These are phyloP conservation scores for Peromyscus eremicus DNA, from an alignment of 2,797 vertebrate genomes.

Conservation along the genomic window DNA sequence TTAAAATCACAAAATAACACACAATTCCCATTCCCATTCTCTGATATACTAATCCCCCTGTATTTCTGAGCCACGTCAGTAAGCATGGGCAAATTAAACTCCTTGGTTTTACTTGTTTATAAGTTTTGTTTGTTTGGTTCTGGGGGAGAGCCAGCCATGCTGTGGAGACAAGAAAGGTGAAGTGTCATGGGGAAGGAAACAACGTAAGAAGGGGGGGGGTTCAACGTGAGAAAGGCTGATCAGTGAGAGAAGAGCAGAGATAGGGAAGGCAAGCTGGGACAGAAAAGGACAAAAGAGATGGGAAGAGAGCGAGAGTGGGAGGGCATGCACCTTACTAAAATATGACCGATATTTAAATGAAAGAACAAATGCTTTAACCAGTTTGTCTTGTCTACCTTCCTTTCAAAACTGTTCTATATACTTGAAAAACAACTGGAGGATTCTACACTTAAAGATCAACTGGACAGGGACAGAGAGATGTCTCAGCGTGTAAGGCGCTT, in stretches of 20 bases:
- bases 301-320: not conserved
- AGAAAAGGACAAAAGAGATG: not conserved
- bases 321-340: not conserved
- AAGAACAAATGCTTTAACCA: slow-evolving; percentile 10
- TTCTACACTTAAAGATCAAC: not conserved
- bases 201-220: too few relatives aligned
- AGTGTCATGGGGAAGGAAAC: too few relatives aligned
- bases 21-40: not conserved
- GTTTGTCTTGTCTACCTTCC: not conserved
- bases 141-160: not conserved
- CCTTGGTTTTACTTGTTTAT: not conserved
- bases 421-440: not conserved
- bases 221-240: not conserved
- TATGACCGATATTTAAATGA: not conserved
- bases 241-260: rapidly evolving
- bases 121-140: not conserved
- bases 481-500: not conserved
- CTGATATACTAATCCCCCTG: not conserved
- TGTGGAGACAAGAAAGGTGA: not conserved
- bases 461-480: not conserved
- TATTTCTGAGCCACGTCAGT: not conserved
- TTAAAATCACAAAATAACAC: slow-evolving; percentile 1
- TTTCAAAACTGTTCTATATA: not conserved
- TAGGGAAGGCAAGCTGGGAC: too few relatives aligned
- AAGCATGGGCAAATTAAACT: not conserved